These are phyloP conservation scores for Marmota flaviventris DNA, from an alignment of 2,113 vertebrate genomes.

Conservation along the genomic window DNA sequence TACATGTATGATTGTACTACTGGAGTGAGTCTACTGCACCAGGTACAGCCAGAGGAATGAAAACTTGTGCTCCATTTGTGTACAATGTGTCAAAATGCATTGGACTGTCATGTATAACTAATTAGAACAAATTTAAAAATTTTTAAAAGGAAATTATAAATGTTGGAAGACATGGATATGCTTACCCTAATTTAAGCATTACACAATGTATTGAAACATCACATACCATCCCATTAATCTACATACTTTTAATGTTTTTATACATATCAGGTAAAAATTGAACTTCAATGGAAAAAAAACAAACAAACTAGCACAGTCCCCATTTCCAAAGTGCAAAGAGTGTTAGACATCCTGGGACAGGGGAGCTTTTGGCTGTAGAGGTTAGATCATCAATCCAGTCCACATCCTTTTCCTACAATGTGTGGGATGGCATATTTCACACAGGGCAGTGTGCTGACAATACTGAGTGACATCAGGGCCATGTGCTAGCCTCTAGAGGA, in stretches of 20 bases:
- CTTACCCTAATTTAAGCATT: neutral
- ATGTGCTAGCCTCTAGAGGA: neutral
- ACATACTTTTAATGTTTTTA: neutral
- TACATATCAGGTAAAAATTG: neutral
- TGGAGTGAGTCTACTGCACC: too few species aligned
- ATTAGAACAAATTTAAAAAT: too few species aligned
- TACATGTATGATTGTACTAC: too few species aligned
- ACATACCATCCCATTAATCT: neutral
- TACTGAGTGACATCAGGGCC: rapidly evolving
- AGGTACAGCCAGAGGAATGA: too few species aligned
- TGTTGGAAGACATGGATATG: neutral
- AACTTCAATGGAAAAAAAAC: neutral
- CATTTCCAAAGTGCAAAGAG: neutral
- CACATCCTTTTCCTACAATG: neutral
- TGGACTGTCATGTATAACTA: too few species aligned
- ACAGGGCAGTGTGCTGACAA: rapidly evolving
- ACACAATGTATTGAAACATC: neutral
- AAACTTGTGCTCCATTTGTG: too few species aligned
- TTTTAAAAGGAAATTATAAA: too few species aligned
- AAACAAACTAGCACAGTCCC: neutral
- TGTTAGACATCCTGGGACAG: neutral
- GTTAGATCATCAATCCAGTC: neutral
- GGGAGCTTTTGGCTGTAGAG: neutral
- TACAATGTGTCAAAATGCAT: too few species aligned
- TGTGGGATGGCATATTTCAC: neutral